A percentile compares a stretch with the other conserved stretches of the same genome.
Conservation (phyloP, 2,797 vertebrate species). For the Cyprinodon diabolis region DNA sequence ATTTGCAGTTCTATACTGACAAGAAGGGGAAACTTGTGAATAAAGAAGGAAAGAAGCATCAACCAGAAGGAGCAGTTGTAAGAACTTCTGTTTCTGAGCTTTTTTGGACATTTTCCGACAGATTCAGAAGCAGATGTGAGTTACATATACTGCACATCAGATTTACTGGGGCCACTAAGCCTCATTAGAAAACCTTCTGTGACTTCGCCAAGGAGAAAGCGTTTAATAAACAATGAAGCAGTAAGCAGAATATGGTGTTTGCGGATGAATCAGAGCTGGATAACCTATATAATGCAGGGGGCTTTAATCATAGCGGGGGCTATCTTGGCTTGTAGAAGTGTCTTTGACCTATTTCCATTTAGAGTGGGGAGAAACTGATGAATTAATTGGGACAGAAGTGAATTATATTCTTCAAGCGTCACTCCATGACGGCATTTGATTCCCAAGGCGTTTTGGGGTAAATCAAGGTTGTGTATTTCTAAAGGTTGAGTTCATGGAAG, state of each 20-base stretch:
- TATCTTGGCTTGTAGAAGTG: slow-evolving; percentile 38
- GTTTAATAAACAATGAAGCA: slow-evolving; percentile 55
- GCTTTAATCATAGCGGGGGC: slow-evolving; percentile 53
- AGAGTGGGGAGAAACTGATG: slow-evolving; percentile 63
- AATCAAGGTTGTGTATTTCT: slow-evolving; percentile 29
- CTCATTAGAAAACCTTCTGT: slow-evolving; percentile 22
- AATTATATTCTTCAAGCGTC: slow-evolving; percentile 62
- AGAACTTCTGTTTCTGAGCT: slow-evolving; percentile 7
- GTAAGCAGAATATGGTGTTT: slow-evolving; percentile 20
- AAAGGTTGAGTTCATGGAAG: neutral
- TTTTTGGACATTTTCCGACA: slow-evolving; percentile 10
- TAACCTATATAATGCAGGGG: slow-evolving; percentile 64
- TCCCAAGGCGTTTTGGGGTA: slow-evolving; percentile 26
- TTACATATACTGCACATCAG: slow-evolving; percentile 15
- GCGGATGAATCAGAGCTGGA: slow-evolving; percentile 42
- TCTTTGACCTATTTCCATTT: slow-evolving; percentile 75
- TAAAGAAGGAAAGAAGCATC: neutral
- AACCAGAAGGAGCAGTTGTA: neutral
- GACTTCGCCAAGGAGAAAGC: slow-evolving; percentile 29
- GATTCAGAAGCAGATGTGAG: slow-evolving; percentile 13
- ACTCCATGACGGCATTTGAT: slow-evolving; percentile 39
- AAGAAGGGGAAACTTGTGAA: neutral
- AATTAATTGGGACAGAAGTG: slow-evolving; percentile 74
- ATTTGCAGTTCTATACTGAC: too few relatives aligned
- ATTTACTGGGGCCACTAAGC: slow-evolving; percentile 8